Conservation (phyloP, 2,113 vertebrate species). For the Mastomys natalensis region DNA sequence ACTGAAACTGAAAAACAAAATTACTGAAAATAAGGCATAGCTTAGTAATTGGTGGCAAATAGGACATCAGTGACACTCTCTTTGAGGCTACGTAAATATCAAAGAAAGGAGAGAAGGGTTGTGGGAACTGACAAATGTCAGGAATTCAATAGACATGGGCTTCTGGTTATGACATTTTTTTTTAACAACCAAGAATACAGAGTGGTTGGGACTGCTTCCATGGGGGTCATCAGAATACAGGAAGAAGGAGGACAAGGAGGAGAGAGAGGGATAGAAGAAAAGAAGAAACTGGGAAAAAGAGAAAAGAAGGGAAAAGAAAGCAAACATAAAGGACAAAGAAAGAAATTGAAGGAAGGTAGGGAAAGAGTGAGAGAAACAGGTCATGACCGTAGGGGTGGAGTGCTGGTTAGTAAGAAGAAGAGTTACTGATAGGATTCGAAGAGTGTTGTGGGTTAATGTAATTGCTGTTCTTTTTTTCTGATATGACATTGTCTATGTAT, state of each 20-base stretch:
- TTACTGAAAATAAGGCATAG: not conserved
- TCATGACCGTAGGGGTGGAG: not conserved
- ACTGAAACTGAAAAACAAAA: not conserved
- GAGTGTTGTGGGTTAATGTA: not conserved
- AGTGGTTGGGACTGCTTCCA: not conserved
- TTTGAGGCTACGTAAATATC: not conserved
- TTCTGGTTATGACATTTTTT: not conserved
- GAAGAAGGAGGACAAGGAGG: fast-evolving
- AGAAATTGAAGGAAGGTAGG: too few relatives aligned
- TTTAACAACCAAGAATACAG: not conserved
- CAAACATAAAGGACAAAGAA: not conserved
- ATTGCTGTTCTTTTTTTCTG: not conserved
- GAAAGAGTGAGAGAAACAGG: not conserved
- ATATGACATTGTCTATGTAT: not conserved
- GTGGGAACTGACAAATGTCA: not conserved
- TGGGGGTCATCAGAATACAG: not conserved
- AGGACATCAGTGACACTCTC: too few relatives aligned
- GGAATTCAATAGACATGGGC: not conserved
- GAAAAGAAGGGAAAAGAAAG: not conserved
- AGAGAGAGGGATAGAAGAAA: fast-evolving
- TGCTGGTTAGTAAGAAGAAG: too few relatives aligned
- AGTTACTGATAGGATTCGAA: not conserved
- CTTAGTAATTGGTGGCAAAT: not conserved
- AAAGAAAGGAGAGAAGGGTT: not conserved
- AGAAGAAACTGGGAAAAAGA: not conserved